Evolutionary conservation across 2,888 invertebrate genomes (phyloP), one percentile per base, ranked within the genome.

Genomic region (Drosophila suboccidentalis): DNA sequence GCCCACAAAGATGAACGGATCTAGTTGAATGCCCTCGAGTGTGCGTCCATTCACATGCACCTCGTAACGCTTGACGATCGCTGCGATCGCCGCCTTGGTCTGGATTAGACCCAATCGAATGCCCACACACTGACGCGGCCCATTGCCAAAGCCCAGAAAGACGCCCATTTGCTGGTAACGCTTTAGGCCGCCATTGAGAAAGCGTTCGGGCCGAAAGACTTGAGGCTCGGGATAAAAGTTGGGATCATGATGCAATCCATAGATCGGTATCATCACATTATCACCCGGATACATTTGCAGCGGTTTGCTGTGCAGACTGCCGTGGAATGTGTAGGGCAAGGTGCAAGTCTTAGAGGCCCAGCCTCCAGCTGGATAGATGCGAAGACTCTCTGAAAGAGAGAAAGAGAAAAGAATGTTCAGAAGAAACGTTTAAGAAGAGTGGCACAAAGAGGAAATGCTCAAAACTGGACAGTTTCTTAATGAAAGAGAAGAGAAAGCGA

Each of bases 61-160:
- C 32, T 76, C 75, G 53, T 86, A 92, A 4, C 81, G 81, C 17
- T 64, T 67, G 1, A 91, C 66, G 39, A 92, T 80, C 44, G 84
- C 82, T 32, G 85, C 86, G 50, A 92, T 65, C 0, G 91, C 91
- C 4, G 90, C 82, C 65, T 92, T 92, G n/a, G 86, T 74, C 53
- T 91, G 89, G 1, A 82, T 75, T 51, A 91, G 62, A 1, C 90
- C 92, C 72, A 92, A 82, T 1, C 85, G 89, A 67, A 91, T 90
- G 10, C 91, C 93, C 53, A 92, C 87, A 65, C 92, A 93, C 19
- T 87, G 90, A 13, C 93, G 81, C 1, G 92, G 93, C 3, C 93
- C 92, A 76, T 92, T 91, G n/a, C 92, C 91, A 53, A 92, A 92
- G 39, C 91, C 91, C 13, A 90, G 67, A 65, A 91, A 93, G 1